Conservation (phyloP, 1,140 invertebrate species). For the Aporrectodea caliginosa region DNA sequence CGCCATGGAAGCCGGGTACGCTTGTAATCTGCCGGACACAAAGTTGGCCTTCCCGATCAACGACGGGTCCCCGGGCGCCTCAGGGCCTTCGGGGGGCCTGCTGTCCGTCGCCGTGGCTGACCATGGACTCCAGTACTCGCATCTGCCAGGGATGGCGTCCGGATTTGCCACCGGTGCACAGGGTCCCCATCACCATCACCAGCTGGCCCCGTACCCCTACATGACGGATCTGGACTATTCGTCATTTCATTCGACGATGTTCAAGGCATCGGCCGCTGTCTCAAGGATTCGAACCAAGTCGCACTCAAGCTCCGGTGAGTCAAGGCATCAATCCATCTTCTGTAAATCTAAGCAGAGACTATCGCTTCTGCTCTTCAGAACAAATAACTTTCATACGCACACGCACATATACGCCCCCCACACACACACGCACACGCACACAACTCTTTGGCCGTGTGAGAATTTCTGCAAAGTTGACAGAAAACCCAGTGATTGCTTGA, state of each 20-base stretch:
- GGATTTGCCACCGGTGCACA: not conserved
- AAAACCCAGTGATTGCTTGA: too few species aligned
- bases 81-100: not conserved
- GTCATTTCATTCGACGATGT: not conserved
- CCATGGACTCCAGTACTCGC: not conserved
- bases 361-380: too few species aligned
- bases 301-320: not conserved
- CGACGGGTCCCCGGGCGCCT: not conserved
- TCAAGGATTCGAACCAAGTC: not conserved
- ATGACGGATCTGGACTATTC: not conserved
- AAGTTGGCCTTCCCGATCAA: not conserved
- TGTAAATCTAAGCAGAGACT: too few species aligned
- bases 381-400: too few species aligned
- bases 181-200: too few species aligned
- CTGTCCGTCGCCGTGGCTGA: too few species aligned
- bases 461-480: too few species aligned
- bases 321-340: too few species aligned
- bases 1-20: not conserved
- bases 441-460: too few species aligned
- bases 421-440: too few species aligned
- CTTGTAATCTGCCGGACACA: not conserved
- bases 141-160: not conserved
- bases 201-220: not conserved
- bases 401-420: too few species aligned
- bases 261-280: not conserved